These are phyloP conservation scores for Sipha maydis DNA, from an alignment of 2,888 invertebrate genomes.

Conservation along the genomic window DNA sequence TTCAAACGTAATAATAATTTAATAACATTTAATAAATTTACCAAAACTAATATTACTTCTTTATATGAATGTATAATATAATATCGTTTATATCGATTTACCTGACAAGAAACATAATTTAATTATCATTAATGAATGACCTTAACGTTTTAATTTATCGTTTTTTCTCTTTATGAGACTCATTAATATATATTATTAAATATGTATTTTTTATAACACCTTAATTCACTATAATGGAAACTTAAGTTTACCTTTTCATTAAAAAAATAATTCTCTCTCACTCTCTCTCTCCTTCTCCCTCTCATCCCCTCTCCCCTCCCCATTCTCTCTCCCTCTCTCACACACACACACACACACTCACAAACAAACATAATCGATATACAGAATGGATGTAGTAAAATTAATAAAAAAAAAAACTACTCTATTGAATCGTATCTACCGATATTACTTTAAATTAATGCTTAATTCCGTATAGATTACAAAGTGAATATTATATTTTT, in stretches of 20 bases:
- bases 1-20: background rate
- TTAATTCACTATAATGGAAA: conserved; percentile 44
- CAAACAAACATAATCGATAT: background rate
- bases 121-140: background rate
- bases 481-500: background rate
- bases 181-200: conserved; percentile 27
- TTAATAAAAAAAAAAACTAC: background rate
- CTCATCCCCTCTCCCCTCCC: no score
- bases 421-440: background rate
- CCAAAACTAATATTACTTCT: background rate
- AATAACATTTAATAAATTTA: background rate
- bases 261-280: background rate
- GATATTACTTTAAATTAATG: background rate
- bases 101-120: background rate
- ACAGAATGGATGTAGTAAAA: background rate
- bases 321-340: no score
- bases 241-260: conserved; percentile 30
- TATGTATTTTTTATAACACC: background rate
- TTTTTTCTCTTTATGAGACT: background rate
- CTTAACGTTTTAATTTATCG: background rate
- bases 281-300: no score
- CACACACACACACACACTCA: background rate
- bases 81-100: background rate
- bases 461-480: background rate
- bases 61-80: background rate